phyloP scores from a whole-genome alignment of 2,113 vertebrate species.

The Sinocyclocheilus anophthalmus region DNA sequence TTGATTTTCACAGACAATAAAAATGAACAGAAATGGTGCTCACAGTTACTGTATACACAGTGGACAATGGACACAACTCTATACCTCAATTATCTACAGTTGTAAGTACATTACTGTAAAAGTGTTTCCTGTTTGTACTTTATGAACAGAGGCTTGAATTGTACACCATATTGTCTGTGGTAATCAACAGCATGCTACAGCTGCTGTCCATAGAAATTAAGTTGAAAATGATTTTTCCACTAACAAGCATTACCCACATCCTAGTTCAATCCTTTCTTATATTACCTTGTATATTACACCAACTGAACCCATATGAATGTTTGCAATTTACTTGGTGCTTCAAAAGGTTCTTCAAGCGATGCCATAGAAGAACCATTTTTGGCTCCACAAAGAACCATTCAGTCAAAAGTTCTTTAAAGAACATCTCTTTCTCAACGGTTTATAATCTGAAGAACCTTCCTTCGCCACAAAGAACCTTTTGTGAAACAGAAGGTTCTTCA shows the following conservation, averaged over 20 bases:
- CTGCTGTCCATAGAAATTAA: background rate
- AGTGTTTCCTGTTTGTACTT: background rate
- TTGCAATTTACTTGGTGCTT: background rate
- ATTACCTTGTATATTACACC: background rate
- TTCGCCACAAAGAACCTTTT: too few relatives aligned
- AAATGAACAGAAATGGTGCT: background rate
- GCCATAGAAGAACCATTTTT: too few relatives aligned
- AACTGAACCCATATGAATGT: background rate
- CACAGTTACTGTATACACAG: background rate
- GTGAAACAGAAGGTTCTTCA: too few relatives aligned
- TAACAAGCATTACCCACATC: background rate
- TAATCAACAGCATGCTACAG: background rate
- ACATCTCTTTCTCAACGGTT: too few relatives aligned
- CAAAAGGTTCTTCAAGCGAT: too few relatives aligned
- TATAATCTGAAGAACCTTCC: too few relatives aligned
- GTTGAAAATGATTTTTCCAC: background rate
- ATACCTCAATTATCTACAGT: background rate
- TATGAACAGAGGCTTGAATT: too few relatives aligned
- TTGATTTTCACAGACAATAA: background rate
- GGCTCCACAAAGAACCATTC: too few relatives aligned
- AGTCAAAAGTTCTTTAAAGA: too few relatives aligned
- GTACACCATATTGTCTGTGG: too few relatives aligned
- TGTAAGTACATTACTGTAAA: background rate
- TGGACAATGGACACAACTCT: background rate
- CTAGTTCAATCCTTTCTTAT: background rate